phyloP scores from a whole-genome alignment of 92 coral and sea anemone species.

The Virgularia gustaviana region DNA sequence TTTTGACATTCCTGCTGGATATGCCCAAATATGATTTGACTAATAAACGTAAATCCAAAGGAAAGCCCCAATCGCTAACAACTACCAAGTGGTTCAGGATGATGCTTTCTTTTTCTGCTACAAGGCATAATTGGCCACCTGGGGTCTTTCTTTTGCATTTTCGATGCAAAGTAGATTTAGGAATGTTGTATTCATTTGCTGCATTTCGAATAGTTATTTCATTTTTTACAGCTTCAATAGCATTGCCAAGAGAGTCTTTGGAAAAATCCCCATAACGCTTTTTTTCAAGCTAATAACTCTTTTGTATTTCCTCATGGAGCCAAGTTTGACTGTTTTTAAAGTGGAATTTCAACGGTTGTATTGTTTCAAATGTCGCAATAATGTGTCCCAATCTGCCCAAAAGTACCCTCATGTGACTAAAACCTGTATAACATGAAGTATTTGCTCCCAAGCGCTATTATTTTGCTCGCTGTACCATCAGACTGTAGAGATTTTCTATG shows the following conservation, averaged over 20 bases:
- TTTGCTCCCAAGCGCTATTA: neutral
- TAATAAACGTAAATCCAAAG: conserved; percentile 22
- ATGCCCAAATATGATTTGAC: conserved; percentile 29
- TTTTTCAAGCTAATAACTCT: conserved; percentile 17
- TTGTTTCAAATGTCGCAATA: conserved; percentile 9
- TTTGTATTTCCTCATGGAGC: neutral
- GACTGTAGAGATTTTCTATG: neutral
- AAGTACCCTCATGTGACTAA: neutral
- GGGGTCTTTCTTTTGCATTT: neutral
- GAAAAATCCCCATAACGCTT: conserved; percentile 10
- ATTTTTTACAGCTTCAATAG: conserved; percentile 5
- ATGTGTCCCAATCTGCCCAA: neutral
- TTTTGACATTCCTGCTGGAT: neutral
- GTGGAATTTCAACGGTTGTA: too few species aligned
- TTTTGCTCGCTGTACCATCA: conserved; percentile 13
- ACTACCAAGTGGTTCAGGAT: conserved; percentile 13
- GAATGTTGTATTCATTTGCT: conserved; percentile 17
- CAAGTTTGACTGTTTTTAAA: too few species aligned
- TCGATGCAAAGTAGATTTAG: conserved; percentile 16
- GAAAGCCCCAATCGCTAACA: conserved; percentile 30
- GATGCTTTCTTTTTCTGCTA: conserved; percentile 3
- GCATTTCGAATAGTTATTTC: conserved; percentile 4
- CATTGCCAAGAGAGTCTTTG: conserved; percentile 12
- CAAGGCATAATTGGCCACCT: conserved; percentile 25
- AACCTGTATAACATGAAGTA: conserved; percentile 5